Base-by-base conservation (phyloP, 2,113 vertebrate species). In the Gulo gulo region DNA sequence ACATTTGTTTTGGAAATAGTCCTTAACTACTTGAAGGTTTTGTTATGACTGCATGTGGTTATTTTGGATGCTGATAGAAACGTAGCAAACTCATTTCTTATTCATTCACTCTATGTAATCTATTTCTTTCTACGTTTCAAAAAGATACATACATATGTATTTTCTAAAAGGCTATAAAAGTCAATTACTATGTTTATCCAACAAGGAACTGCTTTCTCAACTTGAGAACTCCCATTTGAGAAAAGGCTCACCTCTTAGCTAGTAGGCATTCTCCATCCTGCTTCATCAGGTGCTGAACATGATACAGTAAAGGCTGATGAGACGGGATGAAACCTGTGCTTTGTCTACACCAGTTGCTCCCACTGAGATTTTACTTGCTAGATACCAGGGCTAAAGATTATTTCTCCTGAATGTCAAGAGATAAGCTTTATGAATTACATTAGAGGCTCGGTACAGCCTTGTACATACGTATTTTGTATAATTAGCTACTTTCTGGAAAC, bases 71-170 rank as follows among this genome's bases (percentile, higher is more conserved):
- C 3, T 52, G 21, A 50, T 78, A 61, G 87, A 94, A 91, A 93
- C 11, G 52, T 2, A 59, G 65, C 11, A 61, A 65, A 67, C 21
- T 85, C 81, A 69, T 94, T 90, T 74, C 69, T 94, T 80, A 92
- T 87, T 95, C 87, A 97, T 81, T 88, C 83, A 87, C 47, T 96
- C 78, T 90, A 81, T 50, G 39, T 89, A 97, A 95, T 80, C 31
- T 39, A 93, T 95, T 96, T 97, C 55, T 97, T 96, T 84, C 55
- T 87, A 93, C 47, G 83, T 94, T 96, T 97, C 86, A 89, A 96
- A 97, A 90, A 83, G 11, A 82, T 42, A 9, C 61, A 97, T 34
- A 83, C 59, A 71, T 85, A 95, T 92, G 26, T 74, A 73, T 95
- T 93, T 97, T 74, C 73, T 61, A 94, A 86, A 97, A 81, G 94